Base-by-base conservation (phyloP, 2,797 vertebrate species). In the Sebastiscus albofasciatus region DNA sequence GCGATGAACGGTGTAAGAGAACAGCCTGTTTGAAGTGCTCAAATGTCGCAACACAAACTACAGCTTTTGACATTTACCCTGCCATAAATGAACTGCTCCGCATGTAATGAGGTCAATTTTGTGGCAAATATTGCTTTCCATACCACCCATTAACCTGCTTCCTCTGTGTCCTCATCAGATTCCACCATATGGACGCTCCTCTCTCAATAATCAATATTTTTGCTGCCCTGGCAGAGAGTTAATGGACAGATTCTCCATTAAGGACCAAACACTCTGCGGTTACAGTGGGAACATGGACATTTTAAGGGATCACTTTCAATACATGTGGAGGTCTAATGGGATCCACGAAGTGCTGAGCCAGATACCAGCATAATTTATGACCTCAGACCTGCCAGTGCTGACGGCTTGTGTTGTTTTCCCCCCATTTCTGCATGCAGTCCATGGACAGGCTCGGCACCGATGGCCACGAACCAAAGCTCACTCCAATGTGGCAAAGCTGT, bases 191-290 rank as follows among this genome's bases (percentile, higher is more conserved):
- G 62, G 69, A 66, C 61, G 34, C 58, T 75, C 39, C 36, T 75
- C 73, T 72, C 52, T 77, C 65, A 83, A 67, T 84, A 88, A 93
- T 93, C 90, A 84, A 90, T 92, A 83, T 73, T 81, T 46, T n/a
- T 72, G 65, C 83, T 83, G 55, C 79, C 75, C 42, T 87, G 83
- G 87, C 75, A n/a, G 62, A 58, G 71, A 74, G 67, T 33, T 88
- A 88, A 92, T 88, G 77, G 87, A 90, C 84, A 79, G 69, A 72
- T 77, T 82, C 12, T 89, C 90, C 89, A 90, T 90, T 87, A 86
- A 86, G 31, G 74, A 24, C 55, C 39, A 46, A 83, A 71, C 64
- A 83, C 62, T 69, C 67, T 73, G 64, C 8, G 55, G 67, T 71
- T 88, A 71, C 59, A 81, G 68, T 46, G 42, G 31, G 56, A 82